Evolutionary conservation across 2,888 invertebrate genomes (phyloP).

Genomic region (Brachycybe producta): DNA sequence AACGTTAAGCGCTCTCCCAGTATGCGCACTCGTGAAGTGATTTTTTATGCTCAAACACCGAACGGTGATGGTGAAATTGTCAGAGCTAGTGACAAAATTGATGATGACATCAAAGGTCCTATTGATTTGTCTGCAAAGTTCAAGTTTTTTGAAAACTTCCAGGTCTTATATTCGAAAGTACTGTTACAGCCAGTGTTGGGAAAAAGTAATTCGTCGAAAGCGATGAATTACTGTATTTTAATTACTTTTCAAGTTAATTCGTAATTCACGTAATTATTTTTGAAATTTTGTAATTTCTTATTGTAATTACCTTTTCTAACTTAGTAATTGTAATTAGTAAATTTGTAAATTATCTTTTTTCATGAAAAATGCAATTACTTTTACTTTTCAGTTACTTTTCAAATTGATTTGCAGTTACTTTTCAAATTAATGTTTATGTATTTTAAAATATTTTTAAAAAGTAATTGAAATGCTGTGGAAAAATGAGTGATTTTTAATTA

Average conservation of each 20-base stretch:
- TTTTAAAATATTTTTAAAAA: no score
- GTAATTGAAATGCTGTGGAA: background rate
- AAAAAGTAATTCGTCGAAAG: background rate
- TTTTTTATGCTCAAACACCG: background rate
- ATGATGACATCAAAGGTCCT: conserved; percentile 48
- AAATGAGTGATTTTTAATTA: conserved; percentile 23
- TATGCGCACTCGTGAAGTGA: conserved; percentile 11
- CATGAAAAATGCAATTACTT: no score
- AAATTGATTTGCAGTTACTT: no score
- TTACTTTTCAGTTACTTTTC: no score
- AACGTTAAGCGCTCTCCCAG: conserved; percentile 21
- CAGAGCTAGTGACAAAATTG: conserved; percentile 44
- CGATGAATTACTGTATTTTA: background rate
- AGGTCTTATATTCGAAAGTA: conserved; percentile 32
- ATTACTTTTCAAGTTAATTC: background rate
- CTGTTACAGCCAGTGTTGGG: no score
- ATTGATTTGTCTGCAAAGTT: conserved; percentile 70
- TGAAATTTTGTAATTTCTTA: no score
- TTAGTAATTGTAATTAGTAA: no score
- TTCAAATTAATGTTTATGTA: no score
- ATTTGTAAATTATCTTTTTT: no score
- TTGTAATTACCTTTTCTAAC: no score
- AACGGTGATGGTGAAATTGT: conserved; percentile 49
- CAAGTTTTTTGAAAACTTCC: conserved; percentile 81
- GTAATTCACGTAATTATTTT: no score